Percentiles rank a stretch among this genome's conserved stretches.
Evolutionary conservation across 2,888 invertebrate species (phyloP).

Genomic region (Nineta flava): DNA sequence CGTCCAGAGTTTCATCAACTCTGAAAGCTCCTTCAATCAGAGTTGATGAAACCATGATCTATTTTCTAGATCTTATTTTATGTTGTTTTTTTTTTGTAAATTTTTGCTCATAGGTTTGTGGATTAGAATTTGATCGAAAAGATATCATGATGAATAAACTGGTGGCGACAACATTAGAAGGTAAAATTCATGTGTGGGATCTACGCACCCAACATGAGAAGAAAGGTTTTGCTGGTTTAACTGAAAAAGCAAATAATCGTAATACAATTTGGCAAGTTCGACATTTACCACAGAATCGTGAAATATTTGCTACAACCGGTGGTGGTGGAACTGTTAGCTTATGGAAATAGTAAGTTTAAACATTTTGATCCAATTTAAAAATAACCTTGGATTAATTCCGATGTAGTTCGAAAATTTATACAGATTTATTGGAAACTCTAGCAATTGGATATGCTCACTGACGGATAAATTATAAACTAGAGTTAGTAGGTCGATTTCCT

Average conservation of each 20-base stretch:
- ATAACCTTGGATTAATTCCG: neutral
- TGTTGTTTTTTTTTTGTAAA: neutral
- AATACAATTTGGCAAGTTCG: conserved; percentile 81
- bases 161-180: conserved; percentile 79
- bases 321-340: conserved; percentile 79
- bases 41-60: neutral
- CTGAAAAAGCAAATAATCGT: conserved; percentile 17
- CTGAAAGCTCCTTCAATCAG: neutral
- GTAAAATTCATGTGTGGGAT: conserved; percentile 79
- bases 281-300: conserved; percentile 88
- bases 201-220: conserved; percentile 73
- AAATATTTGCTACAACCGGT: conserved; percentile 79
- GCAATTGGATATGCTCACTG: no score
- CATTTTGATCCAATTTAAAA: no score
- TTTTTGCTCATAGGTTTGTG: conserved; percentile 43
- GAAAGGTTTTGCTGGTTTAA: conserved; percentile 64
- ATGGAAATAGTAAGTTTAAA: conserved; percentile 90
- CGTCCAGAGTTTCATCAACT: no score
- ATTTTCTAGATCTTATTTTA: no score
- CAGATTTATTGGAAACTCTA: neutral
- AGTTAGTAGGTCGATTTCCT: no score
- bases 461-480: no score
- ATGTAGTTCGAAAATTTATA: neutral
- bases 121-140: conserved; percentile 78
- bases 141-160: conserved; percentile 93